Evolutionary conservation across 2,113 vertebrate genomes (phyloP).

Genomic region (Synchiropus splendidus): DNA sequence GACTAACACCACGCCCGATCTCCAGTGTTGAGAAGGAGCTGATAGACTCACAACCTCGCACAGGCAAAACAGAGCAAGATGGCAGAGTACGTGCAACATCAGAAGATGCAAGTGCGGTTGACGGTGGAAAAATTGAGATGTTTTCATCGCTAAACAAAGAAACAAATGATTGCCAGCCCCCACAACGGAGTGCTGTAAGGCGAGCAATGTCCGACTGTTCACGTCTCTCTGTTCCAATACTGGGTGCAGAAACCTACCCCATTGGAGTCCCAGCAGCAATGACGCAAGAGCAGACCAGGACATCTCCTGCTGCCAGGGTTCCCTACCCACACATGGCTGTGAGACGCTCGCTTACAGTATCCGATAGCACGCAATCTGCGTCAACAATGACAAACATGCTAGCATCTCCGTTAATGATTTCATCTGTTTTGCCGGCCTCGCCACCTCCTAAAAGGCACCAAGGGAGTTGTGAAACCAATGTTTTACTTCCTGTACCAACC

Average conservation of each 20-base stretch:
- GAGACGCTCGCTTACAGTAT: constrained; percentile 74
- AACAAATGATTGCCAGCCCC: constrained; percentile 33
- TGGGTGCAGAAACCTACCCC: constrained; percentile 63
- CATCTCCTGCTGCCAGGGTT: constrained; percentile 25
- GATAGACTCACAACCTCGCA: background rate
- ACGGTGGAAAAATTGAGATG: constrained; percentile 23
- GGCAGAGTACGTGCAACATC: background rate
- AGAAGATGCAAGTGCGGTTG: constrained; percentile 6
- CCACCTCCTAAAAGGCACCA: constrained; percentile 55
- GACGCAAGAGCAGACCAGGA: constrained; percentile 18
- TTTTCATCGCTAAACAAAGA: constrained; percentile 12
- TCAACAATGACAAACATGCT: constrained; percentile 31
- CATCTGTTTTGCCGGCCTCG: constrained; percentile 46
- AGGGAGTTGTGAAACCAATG: constrained; percentile 43
- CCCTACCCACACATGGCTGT: constrained; percentile 59
- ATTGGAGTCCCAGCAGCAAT: constrained; percentile 51
- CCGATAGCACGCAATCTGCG: constrained; percentile 53
- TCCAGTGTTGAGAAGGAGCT: constrained; percentile 6
- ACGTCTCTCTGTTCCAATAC: constrained; percentile 79
- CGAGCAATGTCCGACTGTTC: constrained; percentile 88
- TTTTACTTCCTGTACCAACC: constrained; percentile 55
- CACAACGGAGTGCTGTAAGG: constrained; percentile 60
- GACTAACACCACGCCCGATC: background rate
- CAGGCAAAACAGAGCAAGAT: background rate
- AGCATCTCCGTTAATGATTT: constrained; percentile 27